These are phyloP conservation scores for Hemibagrus wyckioides DNA, from an alignment of 2,113 vertebrate genomes.

Conservation along the genomic window DNA sequence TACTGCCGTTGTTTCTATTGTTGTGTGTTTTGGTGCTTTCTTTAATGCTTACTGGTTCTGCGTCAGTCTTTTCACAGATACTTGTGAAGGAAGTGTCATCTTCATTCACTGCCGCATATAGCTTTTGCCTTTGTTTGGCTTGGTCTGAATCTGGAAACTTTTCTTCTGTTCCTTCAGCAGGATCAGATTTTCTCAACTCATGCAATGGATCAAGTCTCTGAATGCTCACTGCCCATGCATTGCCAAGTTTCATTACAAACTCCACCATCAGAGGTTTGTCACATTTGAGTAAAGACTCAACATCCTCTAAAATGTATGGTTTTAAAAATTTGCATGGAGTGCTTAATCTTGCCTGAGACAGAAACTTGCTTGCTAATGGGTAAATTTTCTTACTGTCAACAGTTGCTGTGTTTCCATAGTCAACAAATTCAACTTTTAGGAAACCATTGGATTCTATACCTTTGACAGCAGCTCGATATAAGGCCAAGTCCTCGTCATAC, in stretches of 20 bases:
- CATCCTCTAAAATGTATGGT: constrained; percentile 51
- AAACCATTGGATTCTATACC: constrained; percentile 47
- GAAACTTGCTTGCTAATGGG: constrained; percentile 67
- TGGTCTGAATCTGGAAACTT: neutral
- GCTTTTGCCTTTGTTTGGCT: neutral
- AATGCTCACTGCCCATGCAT: constrained; percentile 77
- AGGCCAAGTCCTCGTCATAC: constrained; percentile 68
- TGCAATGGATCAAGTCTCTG: constrained; percentile 56
- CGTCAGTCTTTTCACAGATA: neutral
- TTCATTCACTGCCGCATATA: neutral
- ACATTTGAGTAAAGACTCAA: constrained; percentile 67
- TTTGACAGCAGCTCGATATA: constrained; percentile 79
- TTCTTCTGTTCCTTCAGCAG: neutral
- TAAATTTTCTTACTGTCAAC: constrained; percentile 71
- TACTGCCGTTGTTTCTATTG: neutral
- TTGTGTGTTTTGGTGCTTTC: neutral
- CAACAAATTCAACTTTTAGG: constrained; percentile 83
- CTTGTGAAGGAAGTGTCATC: neutral
- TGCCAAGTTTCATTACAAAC: constrained; percentile 70
- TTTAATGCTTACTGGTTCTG: neutral
- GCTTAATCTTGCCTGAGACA: constrained; percentile 74
- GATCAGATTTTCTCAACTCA: neutral
- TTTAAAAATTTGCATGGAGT: constrained; percentile 74
- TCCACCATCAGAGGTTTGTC: constrained; percentile 73
- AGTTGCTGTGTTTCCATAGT: constrained; percentile 80